A percentile compares a stretch with the other conserved stretches of the same genome.
phyloP scores from a whole-genome alignment of 92 coral and sea anemone species.

The Zoanthus sansibaricus region DNA sequence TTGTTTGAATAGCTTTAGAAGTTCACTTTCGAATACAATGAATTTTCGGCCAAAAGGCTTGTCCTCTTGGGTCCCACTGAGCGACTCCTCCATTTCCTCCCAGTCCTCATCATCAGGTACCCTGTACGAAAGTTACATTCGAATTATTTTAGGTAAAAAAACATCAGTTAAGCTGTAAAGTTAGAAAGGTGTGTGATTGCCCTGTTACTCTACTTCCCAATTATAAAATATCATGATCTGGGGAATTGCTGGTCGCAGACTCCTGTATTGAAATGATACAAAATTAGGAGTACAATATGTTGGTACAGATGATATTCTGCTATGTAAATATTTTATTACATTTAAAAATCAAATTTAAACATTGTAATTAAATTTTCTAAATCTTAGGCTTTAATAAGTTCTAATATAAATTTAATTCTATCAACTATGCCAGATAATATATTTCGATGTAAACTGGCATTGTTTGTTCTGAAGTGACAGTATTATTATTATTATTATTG shows the following conservation, averaged over 20 bases:
- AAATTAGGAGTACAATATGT: background rate
- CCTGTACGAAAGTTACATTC: background rate
- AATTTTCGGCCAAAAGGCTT: conserved; percentile 8
- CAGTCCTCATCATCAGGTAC: background rate
- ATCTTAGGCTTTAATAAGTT: too few relatives aligned
- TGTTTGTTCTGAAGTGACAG: too few relatives aligned
- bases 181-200: background rate
- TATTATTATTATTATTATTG: too few relatives aligned
- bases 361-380: background rate
- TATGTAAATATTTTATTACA: background rate
- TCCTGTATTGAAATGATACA: background rate
- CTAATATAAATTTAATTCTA: too few relatives aligned
- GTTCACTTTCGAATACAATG: conserved; percentile 26
- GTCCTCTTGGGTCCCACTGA: background rate
- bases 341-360: too few relatives aligned
- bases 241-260: background rate
- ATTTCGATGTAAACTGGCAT: too few relatives aligned
- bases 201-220: background rate
- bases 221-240: background rate
- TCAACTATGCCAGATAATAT: too few relatives aligned
- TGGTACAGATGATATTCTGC: background rate
- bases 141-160: background rate
- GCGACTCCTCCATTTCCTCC: conserved; percentile 13
- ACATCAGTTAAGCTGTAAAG: background rate
- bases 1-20: background rate